Evolutionary conservation across 2,113 vertebrate genomes (phyloP), one percentile per base, ranked within the genome.

Genomic region (Lophura nycthemera): DNA sequence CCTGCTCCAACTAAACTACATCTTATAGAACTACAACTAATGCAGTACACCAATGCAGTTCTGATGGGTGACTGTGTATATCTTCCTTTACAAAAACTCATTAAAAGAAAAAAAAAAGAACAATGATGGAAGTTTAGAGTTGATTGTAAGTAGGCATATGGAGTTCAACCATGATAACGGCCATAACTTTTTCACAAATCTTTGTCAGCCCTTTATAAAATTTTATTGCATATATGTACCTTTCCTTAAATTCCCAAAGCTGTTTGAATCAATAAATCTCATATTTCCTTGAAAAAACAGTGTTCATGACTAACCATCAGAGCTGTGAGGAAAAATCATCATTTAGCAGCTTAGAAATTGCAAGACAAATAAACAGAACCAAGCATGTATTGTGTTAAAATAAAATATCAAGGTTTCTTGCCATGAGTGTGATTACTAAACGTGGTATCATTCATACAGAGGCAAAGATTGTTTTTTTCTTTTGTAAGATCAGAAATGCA

Each of bases 401-500:
- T 86, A 59, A 74, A 92, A 36, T 63, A 30, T 66, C 6, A 10
- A 65, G 6, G 66, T 88, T 66, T 90, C 38, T 52, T n/a, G 11
- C 17, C 8, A 6, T 57, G 4, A 38, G 30, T 16, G 8, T 38
- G n/a, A 47, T 82, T 73, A 45, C 16, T 74, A 73, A 86, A 70
- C 57, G 4, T 61, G 60, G 8, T 13, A 65, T 11, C 18, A 7
- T 14, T 59, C 59, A 66, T 13, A 76, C 2, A 0, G 0, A 75
- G 74, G 38, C 0, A 1, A 22, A 56, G 17, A 22, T 48, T n/a
- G 21, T 50, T 92, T 64, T 64, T 67, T 77, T 64, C 11, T 77
- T 63, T 64, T 74, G 5, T 48, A 52, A 43, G 30, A 75, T 47
- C 29, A 81, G 27, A 70, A 91, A 78, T 32, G 32, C 29, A 74